phyloP scores from a whole-genome alignment of 1,140 invertebrate species.

The Mylabris phalerata region DNA sequence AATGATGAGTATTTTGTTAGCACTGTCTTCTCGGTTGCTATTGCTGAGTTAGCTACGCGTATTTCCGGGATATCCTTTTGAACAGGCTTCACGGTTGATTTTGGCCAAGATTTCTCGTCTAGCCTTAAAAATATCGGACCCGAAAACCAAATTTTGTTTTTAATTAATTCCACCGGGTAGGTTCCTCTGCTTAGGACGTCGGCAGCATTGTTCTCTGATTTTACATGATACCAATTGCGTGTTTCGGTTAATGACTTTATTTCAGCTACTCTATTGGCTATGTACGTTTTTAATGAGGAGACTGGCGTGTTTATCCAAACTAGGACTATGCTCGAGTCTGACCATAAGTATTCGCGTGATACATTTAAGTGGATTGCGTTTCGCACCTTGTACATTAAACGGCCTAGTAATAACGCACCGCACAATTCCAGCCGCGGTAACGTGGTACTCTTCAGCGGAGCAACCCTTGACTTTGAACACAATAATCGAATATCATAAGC shows the following conservation, averaged over 20 bases:
- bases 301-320: slow-evolving; percentile 39
- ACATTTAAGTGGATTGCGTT: slow-evolving; percentile 26
- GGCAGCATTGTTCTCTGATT: slow-evolving; percentile 40
- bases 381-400: slow-evolving; percentile 23
- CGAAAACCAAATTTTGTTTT: slow-evolving; percentile 33
- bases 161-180: slow-evolving; percentile 17
- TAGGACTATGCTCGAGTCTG: slow-evolving; percentile 41
- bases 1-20: too few species aligned
- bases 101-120: neutral
- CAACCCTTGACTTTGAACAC: slow-evolving; percentile 36
- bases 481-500: slow-evolving; percentile 18
- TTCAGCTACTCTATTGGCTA: slow-evolving; percentile 39
- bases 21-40: too few species aligned
- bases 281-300: slow-evolving; percentile 34
- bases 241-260: slow-evolving; percentile 30
- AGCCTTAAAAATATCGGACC: slow-evolving; percentile 21
- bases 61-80: too few species aligned
- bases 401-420: slow-evolving; percentile 30
- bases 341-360: slow-evolving; percentile 35
- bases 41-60: too few species aligned
- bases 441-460: slow-evolving; percentile 25
- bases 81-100: neutral
- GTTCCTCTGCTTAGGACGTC: slow-evolving; percentile 37
- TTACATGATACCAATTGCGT: slow-evolving; percentile 41
- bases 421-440: slow-evolving; percentile 30